These are phyloP conservation scores for Eledona agricola DNA, from an alignment of 2,888 invertebrate species.

Conservation along the genomic window DNA sequence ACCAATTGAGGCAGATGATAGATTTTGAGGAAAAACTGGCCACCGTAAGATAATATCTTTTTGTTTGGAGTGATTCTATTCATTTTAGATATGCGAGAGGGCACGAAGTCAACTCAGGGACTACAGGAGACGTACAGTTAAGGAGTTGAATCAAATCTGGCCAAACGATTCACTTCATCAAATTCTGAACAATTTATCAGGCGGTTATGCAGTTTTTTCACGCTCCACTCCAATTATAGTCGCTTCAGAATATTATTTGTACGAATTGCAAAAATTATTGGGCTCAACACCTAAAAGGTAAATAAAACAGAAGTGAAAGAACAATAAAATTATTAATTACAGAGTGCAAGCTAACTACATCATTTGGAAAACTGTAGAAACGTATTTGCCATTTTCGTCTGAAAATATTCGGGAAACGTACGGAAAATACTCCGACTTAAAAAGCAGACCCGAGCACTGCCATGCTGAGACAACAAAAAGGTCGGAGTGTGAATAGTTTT, in stretches of 20 bases:
- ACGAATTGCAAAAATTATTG: constrained; percentile 47
- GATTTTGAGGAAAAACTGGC: constrained; percentile 44
- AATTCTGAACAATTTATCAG: constrained; percentile 62
- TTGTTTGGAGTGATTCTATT: not conserved
- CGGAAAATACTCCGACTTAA: constrained; percentile 64
- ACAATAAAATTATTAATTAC: constrained; percentile 17
- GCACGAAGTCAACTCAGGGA: constrained; percentile 7
- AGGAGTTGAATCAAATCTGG: constrained; percentile 61
- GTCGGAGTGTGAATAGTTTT: constrained; percentile 75
- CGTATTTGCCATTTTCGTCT: constrained; percentile 45
- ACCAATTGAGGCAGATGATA: constrained; percentile 40
- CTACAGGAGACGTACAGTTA: constrained; percentile 64
- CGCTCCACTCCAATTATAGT: constrained; percentile 63
- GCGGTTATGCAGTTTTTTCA: constrained; percentile 47
- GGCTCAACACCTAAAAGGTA: constrained; percentile 48
- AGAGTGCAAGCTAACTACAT: constrained; percentile 53
- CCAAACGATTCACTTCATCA: constrained; percentile 60
- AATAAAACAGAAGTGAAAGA: constrained; percentile 15
- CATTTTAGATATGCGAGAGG: constrained; percentile 18
- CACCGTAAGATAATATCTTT: constrained; percentile 3
- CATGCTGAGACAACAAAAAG: constrained; percentile 64
- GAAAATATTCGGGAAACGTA: constrained; percentile 42
- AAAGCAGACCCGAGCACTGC: constrained; percentile 72
- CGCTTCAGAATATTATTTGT: constrained; percentile 61
- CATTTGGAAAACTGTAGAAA: constrained; percentile 48